A percentile compares a stretch with the other conserved stretches of the same genome.
Conservation (phyloP, 2,113 vertebrate genomes). For the Microtus montanus region DNA sequence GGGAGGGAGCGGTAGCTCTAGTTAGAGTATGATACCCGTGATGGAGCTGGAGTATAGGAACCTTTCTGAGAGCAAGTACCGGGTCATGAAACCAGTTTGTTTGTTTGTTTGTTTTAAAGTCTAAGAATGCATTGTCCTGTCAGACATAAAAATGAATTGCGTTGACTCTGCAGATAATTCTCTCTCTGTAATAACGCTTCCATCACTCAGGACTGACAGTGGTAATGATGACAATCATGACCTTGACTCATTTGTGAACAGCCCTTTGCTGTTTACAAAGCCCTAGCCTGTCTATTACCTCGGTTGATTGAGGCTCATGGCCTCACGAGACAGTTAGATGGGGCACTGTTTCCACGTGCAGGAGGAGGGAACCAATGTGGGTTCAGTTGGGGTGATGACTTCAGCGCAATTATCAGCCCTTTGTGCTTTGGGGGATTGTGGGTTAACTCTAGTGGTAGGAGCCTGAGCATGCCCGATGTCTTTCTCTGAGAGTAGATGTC, state of each 20-base stretch:
- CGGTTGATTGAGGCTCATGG: not conserved
- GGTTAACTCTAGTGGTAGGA: not conserved
- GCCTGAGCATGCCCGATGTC: not conserved
- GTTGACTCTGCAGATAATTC: not conserved
- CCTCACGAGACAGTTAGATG: not conserved
- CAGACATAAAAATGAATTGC: not conserved
- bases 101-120: not conserved
- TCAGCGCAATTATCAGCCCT: not conserved
- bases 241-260: slow-evolving; percentile 14
- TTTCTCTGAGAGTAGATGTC: not conserved
- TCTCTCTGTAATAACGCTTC: not conserved
- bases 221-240: slow-evolving; percentile 5
- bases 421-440: not conserved
- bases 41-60: not conserved
- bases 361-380: not conserved
- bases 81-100: slow-evolving; percentile 1
- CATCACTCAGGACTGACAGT: not conserved
- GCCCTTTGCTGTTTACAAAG: slow-evolving; percentile 46
- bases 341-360: not conserved
- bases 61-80: slow-evolving; percentile 21
- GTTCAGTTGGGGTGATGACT: not conserved
- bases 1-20: not conserved
- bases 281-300: slow-evolving; percentile 22
- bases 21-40: not conserved
- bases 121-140: not conserved